Evolutionary conservation across 2,888 invertebrate genomes (phyloP), one percentile per base, ranked within the genome.

Genomic region (Emmelina monodactyla): DNA sequence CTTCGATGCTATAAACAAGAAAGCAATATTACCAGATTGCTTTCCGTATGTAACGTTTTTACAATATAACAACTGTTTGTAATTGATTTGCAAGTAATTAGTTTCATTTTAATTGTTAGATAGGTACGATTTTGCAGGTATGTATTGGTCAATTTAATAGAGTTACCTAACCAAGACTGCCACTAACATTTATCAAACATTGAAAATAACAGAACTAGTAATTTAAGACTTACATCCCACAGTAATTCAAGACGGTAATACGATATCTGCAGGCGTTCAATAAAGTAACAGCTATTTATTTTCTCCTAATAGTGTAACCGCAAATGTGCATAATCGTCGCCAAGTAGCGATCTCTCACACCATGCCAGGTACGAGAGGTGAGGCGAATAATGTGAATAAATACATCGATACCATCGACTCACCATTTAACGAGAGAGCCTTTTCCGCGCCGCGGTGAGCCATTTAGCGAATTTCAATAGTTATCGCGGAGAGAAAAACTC

Each of bases 381-480:
- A 59, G 59, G 50, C 61, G 54, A 64, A 58, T 66, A 69, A 64
- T 58, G 59, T 59, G 63, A 70, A 73, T 70, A 76, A 76, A 76
- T 75, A 75, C 67, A 60, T 63, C 59, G 68, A 73, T 72, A 69
- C 62, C 62, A 76, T 78, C 75, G 65, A 62, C 63, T 72, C 67
- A 67, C 66, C 70, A 70, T 75, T 78, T 78, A 78, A 76, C 73
- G 69, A 73, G 72, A 72, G 68, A 63, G 69, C 70, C 76, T 75
- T 78, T 79, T 75, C 78, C 75, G 66, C 72, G 65, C 69, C 69
- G 73, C 70, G 70, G 73, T 65, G 72, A 76, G 67, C 72, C 72
- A 67, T 79, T 79, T 78, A 78, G 78, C 78, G 73, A 78, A 78
- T 78, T 78, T 79, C 78, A 76, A 79, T 78, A 79, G 78, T 76